Evolutionary conservation across 2,113 vertebrate genomes (phyloP), one percentile per base, ranked within the genome.

Genomic region (Plecturocebus donacophilus): DNA sequence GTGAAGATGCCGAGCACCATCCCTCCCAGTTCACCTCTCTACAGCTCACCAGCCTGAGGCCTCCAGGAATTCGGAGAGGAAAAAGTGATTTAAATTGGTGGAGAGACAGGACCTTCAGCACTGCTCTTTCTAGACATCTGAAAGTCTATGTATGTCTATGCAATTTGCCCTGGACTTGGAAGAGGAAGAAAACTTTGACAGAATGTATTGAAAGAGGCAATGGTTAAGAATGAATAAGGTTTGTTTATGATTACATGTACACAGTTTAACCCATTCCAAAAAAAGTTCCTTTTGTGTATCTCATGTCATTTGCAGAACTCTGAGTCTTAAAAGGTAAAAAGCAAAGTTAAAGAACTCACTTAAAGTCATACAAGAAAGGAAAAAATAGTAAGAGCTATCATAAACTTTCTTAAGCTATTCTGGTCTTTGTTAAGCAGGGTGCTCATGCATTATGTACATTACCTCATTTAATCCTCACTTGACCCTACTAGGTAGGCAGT

Each of bases 401-500:
- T n/a, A 23, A 30, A 32, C 56, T 90, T 73, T 47, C 47, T 47
- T 75, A 92, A 61, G 11, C 64, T 75, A 0, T 77, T 81, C 52
- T 68, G 42, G 7, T 40, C 42, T 66, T 35, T 82, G 64, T 75
- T 13, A 86, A 91, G 56, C 56, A 93, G 81, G 27, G 32, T 88
- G 47, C 32, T 66, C 35, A 27, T 84, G 56, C 66, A 45, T 64
- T 71, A 35, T 6, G 0, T 17, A 38, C 14, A 49, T 75, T 58
- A 95, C 79, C 38, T 92, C 66, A 68, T 52, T 64, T 73, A 91
- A 95, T 95, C 64, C 87, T 86, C 49, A 75, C 32, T 14, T 91
- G 80, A 94, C 47, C 12, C 52, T 38, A 35, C 19, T 32, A 77
- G 52, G 35, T 40, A 66, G 16, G 12, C 3, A 13, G n/a, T 79